Evolutionary conservation across 1,140 invertebrate genomes (phyloP), one percentile per base, ranked within the genome.

Genomic region (Megathymus violae): DNA sequence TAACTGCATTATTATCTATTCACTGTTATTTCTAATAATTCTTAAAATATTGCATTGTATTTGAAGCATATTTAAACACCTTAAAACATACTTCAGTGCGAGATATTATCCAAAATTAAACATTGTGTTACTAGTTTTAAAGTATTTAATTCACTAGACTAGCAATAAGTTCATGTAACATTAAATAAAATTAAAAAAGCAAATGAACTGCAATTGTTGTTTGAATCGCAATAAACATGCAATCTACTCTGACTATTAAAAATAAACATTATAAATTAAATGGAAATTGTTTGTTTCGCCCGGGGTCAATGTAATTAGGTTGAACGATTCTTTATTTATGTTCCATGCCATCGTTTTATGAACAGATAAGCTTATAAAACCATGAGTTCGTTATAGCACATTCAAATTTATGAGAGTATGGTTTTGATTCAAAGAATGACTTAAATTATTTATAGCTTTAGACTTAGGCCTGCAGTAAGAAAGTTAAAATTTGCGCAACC

Each of bases 201-300:
- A 31, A 31, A 31, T 5, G 3, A 31, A 31, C 3, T 31, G 27
- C 3, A 31, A 4, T 1, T 31, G 27, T 31, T 4, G 7, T 31
- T 9, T 31, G 27, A 56, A 56, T 31, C 22, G 13, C 54, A 70
- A 69, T 67, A 75, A 71, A 69, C 67, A 65, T 73, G 76, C 69
- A 70, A 76, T 72, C 74, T 48, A 73, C 61, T 61, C 56, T 70
- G 52, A 69, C 69, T 82, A 81, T 79, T 82, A 82, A 80, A 76
- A 73, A 69, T 71, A 78, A 80, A 82, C 76, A 82, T 69, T 74
- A 80, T 82, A 82, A 82, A 82, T 82, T 77, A 82, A 70, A 68
- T 54, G 38, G 63, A 69, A 78, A 82, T 82, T 77, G 71, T 82
- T 78, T 78, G 73, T 78, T 78, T 78, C 65, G 79, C 79, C 79